Evolutionary conservation across 1,140 invertebrate species (phyloP), one percentile per base, ranked within the genome.

Genomic region (Zophobas atratus): DNA sequence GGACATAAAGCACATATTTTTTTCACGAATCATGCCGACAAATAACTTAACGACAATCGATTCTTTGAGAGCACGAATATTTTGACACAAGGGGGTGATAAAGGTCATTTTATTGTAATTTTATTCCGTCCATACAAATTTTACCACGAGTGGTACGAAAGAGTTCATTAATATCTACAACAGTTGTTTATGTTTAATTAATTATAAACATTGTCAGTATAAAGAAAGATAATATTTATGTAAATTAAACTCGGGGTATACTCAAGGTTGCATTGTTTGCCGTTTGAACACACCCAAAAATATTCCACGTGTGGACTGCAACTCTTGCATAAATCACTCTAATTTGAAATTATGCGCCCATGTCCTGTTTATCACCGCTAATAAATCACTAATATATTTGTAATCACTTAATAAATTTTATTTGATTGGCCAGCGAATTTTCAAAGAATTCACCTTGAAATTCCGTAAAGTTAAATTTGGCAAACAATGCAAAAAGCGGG

Each of bases 201-300:
- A 51, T 3, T 41, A 33, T 6, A 32, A n/a, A 33, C 20, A 5
- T 43, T 70, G 32, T 39, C 39, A 38, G 35, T 70, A 20, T 49
- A 51, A 72, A 36, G n/a, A 43, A 20, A 8, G 35, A 49, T 36
- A 33, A 36, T 49, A 72, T n/a, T 70, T 67, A 76, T 67, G 75
- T n/a, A 76, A 67, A 51, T 53, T 46, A 1, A 35, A 39, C 35
- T 8, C 20, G 6, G 20, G 33, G 39, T 43, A 46, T 43, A 32
- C 43, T 41, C 60, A 67, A 67, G 60, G 60, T 46, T 43, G 20
- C 60, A 67, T 67, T 67, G 38, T 67, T 49, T 49, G 49, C 49
- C 49, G 49, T 51, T 60, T 33, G 38, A 49, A 56, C 73, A 75
- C 73, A 75, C 56, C 73, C 35, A 60, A 57, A 75, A 60, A 55